Evolutionary conservation across 2,113 vertebrate species (phyloP).

Genomic region (Lasiurus borealis): DNA sequence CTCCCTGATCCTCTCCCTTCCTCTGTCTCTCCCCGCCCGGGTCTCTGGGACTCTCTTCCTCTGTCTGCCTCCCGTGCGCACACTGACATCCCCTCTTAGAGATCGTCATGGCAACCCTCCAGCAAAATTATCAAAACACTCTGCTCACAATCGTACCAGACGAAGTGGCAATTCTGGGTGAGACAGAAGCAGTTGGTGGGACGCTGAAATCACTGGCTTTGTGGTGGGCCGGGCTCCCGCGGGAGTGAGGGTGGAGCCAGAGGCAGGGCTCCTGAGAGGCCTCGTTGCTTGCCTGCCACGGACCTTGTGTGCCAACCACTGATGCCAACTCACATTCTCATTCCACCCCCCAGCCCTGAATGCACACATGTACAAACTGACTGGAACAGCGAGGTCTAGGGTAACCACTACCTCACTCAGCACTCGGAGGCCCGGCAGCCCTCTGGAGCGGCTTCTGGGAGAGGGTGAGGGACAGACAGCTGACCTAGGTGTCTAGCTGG

Average conservation of each 20-base stretch:
- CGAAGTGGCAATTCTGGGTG: slow-evolving; percentile 64
- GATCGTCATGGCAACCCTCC: slow-evolving; percentile 84
- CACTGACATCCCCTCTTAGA: slow-evolving; percentile 59
- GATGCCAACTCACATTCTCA: neutral
- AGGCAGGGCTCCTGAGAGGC: neutral
- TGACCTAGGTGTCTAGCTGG: neutral
- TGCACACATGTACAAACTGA: neutral
- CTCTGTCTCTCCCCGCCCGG: neutral
- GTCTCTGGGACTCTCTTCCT: neutral
- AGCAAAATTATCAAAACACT: slow-evolving; percentile 74
- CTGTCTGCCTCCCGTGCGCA: neutral
- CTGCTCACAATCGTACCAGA: slow-evolving; percentile 66
- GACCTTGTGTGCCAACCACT: neutral
- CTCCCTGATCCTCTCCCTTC: slow-evolving; percentile 43
- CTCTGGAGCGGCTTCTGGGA: neutral
- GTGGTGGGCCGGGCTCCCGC: too few species aligned
- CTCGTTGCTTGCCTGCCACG: neutral
- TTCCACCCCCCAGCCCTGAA: neutral
- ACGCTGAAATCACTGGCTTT: slow-evolving; percentile 37
- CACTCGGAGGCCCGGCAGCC: neutral
- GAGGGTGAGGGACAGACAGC: too few species aligned
- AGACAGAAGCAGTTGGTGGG: slow-evolving; percentile 68
- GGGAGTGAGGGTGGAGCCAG: neutral
- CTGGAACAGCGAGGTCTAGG: neutral
- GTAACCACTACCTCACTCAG: neutral